Evolutionary conservation across 2,797 vertebrate genomes (phyloP).

Genomic region (Leptodactylus fallax): DNA sequence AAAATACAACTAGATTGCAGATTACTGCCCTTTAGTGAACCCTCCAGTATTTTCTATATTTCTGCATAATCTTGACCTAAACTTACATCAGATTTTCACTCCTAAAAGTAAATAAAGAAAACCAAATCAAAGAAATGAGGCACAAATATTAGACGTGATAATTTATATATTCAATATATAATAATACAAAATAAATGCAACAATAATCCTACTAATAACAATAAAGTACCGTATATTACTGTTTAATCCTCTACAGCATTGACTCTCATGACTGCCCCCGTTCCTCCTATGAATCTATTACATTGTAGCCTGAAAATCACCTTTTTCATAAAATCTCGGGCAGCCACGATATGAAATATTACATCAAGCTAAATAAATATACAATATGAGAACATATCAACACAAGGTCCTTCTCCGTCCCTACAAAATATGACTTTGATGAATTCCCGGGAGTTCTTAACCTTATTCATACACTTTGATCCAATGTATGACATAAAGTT

Average conservation of each 20-base stretch:
- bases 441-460: slow-evolving; percentile 29
- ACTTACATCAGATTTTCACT: too few relatives aligned
- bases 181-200: too few relatives aligned
- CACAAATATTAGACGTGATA: too few relatives aligned
- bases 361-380: not conserved
- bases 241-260: not conserved
- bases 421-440: slow-evolving; percentile 27
- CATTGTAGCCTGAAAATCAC: not conserved
- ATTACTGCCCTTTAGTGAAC: too few relatives aligned
- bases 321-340: not conserved
- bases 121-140: too few relatives aligned
- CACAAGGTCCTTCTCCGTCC: not conserved
- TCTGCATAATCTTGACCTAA: too few relatives aligned
- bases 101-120: too few relatives aligned
- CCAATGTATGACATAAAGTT: slow-evolving; percentile 42
- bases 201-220: not conserved
- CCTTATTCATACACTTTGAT: slow-evolving; percentile 51
- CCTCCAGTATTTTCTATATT: too few relatives aligned
- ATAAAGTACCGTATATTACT: not conserved
- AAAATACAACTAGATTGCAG: too few relatives aligned
- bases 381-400: slow-evolving; percentile 7
- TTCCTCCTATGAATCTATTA: not conserved
- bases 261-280: not conserved
- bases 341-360: not conserved
- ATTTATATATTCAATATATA: too few relatives aligned